Evolutionary conservation across 2,113 vertebrate species (phyloP), one percentile per base, ranked within the genome.

Genomic region (Oncorhynchus clarkii): DNA sequence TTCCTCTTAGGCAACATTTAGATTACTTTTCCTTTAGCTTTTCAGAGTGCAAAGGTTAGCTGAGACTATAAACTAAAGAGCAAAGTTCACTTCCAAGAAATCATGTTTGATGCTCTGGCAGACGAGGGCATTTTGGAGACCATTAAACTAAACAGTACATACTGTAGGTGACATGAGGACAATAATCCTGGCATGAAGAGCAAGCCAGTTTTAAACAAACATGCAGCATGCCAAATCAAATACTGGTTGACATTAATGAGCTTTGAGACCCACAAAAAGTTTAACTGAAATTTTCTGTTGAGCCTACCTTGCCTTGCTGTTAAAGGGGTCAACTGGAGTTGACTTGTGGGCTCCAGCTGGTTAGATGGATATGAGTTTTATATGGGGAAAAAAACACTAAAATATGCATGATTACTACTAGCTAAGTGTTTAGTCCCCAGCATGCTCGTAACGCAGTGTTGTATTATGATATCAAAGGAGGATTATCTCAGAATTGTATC

Each of bases 351-450:
- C 89, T 89, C 84, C 34, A 71, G 81, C 78, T 87, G 80, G 86
- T 72, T 86, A 84, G 70, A 2, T 11, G 8, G 39, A 45, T 84
- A 66, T 77, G 82, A 80, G 79, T 80, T 80, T 75, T 75, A 67
- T 72, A 76, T 76, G 31, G 31, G 73, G 80, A 77, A 69, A 86
- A 86, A 84, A 78, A 73, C 76, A 80, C 49, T 78, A 82, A 84
- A 91, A 89, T 88, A 90, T 88, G 86, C 72, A 91, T 87, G 85
- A 70, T 77, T 82, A 82, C 86, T 86, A 86, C 89, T 85, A 88
- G 76, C 78, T 86, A 76, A 75, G 77, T 84, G 79, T 88, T 85
- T 72, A 83, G 78, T 74, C 29, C 31, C 34, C 64, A 71, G 65
- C 70, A 71, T 73, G 71, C 79, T 80, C 71, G 67, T 77, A 79